phyloP scores from a whole-genome alignment of 2,797 vertebrate genomes.

The Hapalemur alaotrensis region DNA sequence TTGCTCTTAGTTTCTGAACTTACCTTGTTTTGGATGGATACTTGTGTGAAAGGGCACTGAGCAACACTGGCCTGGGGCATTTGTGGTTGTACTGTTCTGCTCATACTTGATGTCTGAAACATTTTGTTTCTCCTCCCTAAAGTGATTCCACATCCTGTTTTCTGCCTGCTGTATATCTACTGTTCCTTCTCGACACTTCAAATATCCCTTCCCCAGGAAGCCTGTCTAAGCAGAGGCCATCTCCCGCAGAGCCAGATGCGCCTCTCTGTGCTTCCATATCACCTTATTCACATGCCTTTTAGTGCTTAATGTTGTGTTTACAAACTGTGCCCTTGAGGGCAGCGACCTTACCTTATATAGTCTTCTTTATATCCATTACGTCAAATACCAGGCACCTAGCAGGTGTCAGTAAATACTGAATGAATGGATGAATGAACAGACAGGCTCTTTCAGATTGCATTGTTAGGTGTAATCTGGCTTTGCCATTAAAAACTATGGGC shows the following conservation, averaged over 20 bases:
- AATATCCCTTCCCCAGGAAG: neutral
- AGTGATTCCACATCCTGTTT: neutral
- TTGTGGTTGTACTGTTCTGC: neutral
- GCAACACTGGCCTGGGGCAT: neutral
- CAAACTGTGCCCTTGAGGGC: neutral
- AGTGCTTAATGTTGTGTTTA: neutral
- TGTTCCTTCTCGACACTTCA: neutral
- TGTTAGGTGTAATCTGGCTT: neutral
- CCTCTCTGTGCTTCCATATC: neutral
- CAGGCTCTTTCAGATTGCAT: neutral
- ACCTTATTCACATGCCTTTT: neutral
- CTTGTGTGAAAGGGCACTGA: neutral
- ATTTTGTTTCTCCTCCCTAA: neutral
- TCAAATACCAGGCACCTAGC: neutral
- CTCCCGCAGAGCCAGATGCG: neutral
- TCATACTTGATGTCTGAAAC: neutral
- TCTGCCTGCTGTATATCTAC: neutral
- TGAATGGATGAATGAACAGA: neutral
- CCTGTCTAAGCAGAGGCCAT: neutral
- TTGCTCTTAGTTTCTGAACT: accelerated
- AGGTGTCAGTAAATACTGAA: neutral
- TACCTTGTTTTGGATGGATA: neutral
- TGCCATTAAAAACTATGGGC: neutral
- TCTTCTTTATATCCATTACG: neutral
- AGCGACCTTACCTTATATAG: no score